Conservation (phyloP, 2,113 vertebrate genomes). For the Aviceda subcristata region DNA sequence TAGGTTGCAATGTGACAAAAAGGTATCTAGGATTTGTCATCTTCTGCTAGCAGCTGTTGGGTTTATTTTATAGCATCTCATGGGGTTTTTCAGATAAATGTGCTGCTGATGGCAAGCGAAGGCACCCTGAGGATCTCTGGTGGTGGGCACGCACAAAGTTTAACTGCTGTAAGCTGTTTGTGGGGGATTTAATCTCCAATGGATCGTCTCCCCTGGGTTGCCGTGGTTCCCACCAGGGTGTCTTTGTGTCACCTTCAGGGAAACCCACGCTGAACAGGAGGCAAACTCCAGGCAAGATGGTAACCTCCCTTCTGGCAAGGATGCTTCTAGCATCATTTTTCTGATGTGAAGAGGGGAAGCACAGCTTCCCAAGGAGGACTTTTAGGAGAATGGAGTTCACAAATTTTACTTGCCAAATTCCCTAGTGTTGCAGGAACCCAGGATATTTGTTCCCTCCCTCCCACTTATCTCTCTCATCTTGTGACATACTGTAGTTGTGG, state of each 20-base stretch:
- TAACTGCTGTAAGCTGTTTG: not conserved
- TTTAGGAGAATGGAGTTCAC: not conserved
- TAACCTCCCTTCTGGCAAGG: not conserved
- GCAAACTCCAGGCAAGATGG: not conserved
- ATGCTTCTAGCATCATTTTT: not conserved
- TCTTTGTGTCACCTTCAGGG: not conserved
- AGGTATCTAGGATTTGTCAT: conserved; percentile 59
- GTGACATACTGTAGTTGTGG: not conserved
- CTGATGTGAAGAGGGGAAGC: not conserved
- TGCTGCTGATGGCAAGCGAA: conserved; percentile 10
- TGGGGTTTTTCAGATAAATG: conserved; percentile 50
- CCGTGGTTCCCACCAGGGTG: not conserved
- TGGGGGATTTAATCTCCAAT: not conserved
- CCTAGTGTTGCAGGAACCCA: not conserved
- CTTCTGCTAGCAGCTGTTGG: conserved; percentile 42
- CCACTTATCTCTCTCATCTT: not conserved
- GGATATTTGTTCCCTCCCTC: not conserved
- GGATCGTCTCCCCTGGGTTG: not conserved
- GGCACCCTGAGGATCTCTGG: conserved; percentile 15
- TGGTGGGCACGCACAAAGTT: not conserved
- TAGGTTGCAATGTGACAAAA: conserved; percentile 52
- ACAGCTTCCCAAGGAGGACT: not conserved
- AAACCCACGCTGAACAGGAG: not conserved
- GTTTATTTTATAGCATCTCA: conserved; percentile 29
- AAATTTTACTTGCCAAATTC: not conserved